phyloP scores from a whole-genome alignment of 2,797 vertebrate genomes.

The Sebastes glaucus region DNA sequence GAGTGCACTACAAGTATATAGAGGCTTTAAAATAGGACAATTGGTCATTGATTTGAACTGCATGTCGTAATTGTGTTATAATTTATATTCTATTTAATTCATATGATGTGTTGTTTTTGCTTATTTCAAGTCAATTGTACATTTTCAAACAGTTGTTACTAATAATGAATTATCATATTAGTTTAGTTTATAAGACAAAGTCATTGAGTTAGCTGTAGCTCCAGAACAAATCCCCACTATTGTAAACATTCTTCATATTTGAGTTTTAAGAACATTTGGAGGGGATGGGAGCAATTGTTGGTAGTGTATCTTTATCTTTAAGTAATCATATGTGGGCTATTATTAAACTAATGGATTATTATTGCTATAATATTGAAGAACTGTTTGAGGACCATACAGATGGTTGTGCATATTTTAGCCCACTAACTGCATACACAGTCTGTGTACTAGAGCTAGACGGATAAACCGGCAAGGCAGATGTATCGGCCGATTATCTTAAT shows the following conservation, averaged over 20 bases:
- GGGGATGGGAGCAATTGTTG: too few species aligned
- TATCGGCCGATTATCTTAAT: rapidly evolving
- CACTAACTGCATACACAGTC: background rate
- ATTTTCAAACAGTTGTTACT: background rate
- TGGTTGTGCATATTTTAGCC: too few species aligned
- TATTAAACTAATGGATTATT: too few species aligned
- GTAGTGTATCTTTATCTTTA: too few species aligned
- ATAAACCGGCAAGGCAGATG: too few species aligned
- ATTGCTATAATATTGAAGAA: too few species aligned
- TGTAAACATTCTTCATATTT: rapidly evolving
- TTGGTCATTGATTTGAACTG: background rate
- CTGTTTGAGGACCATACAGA: too few species aligned
- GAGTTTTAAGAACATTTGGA: too few species aligned
- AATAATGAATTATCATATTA: background rate
- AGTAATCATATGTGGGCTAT: too few species aligned
- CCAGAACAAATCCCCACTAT: too few species aligned
- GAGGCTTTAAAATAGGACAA: background rate
- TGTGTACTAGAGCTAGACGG: background rate
- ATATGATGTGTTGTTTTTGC: background rate
- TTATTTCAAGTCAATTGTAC: background rate
- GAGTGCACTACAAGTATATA: background rate
- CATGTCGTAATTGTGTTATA: background rate
- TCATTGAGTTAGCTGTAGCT: too few species aligned
- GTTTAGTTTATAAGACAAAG: background rate
- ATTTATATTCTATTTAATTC: background rate